Conservation (phyloP, 1,140 invertebrate species). For the Panulirus ornatus region DNA sequence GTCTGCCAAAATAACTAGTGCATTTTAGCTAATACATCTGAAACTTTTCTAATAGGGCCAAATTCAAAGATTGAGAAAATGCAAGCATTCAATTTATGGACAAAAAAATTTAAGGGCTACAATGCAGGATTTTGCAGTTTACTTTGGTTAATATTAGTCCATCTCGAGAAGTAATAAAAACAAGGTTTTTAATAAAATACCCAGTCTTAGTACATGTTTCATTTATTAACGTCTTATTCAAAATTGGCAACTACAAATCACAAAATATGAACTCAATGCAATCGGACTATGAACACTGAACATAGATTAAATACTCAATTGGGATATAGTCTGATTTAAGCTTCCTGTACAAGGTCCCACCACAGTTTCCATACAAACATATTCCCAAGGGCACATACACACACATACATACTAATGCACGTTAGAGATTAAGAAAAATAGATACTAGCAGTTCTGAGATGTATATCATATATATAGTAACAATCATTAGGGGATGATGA, state of each 20-base stretch:
- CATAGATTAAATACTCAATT: conserved; percentile 72
- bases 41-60: neutral
- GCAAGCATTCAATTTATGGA: neutral
- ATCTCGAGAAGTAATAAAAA: neutral
- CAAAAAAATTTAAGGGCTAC: too few species aligned
- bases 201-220: conserved; percentile 64
- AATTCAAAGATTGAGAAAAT: neutral
- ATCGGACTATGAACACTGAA: conserved; percentile 71
- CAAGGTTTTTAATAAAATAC: conserved; percentile 5
- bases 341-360: conserved; percentile 58
- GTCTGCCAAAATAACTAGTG: neutral
- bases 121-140: too few species aligned
- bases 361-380: conserved; percentile 53
- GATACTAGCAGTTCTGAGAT: conserved; percentile 73
- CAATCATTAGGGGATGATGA: conserved; percentile 69
- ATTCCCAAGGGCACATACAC: conserved; percentile 60
- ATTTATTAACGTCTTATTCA: conserved; percentile 73
- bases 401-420: conserved; percentile 71
- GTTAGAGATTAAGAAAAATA: conserved; percentile 73
- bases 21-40: neutral
- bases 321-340: conserved; percentile 67
- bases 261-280: conserved; percentile 73
- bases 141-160: too few species aligned
- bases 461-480: conserved; percentile 70
- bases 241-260: conserved; percentile 73